phyloP scores from a whole-genome alignment of 2,888 invertebrate genomes.

The Thumatha senex region DNA sequence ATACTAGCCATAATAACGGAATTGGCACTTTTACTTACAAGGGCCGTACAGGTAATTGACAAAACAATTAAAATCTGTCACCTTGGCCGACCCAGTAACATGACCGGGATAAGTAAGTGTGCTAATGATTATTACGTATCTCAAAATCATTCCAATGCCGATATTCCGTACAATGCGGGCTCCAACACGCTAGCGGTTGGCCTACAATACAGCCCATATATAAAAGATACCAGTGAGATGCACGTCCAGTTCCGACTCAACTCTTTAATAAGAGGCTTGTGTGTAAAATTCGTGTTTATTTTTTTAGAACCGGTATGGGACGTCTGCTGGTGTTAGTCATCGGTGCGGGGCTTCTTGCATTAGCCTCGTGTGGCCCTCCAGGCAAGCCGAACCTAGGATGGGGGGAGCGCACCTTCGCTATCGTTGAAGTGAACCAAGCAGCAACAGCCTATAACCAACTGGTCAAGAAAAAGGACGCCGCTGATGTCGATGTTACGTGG shows the following conservation, averaged over 20 bases:
- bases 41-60: conserved; percentile 36
- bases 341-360: conserved; percentile 45
- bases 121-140: conserved; percentile 76
- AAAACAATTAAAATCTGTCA: conserved; percentile 60
- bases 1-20: not conserved
- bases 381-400: conserved; percentile 74
- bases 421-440: conserved; percentile 77
- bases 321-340: conserved; percentile 56
- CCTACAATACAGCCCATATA: conserved; percentile 75
- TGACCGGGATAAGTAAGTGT: conserved; percentile 73
- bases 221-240: conserved; percentile 66
- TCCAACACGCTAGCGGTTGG: conserved; percentile 74
- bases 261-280: conserved; percentile 63
- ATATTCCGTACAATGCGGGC: conserved; percentile 62
- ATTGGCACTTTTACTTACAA: conserved; percentile 25
- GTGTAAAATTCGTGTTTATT: conserved; percentile 53
- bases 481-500: conserved; percentile 76
- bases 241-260: conserved; percentile 64
- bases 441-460: conserved; percentile 79
- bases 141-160: conserved; percentile 48
- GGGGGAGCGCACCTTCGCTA: conserved; percentile 76
- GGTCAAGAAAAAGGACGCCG: conserved; percentile 65
- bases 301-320: conserved; percentile 74
- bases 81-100: conserved; percentile 69
- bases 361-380: conserved; percentile 62